Conservation (phyloP, 2,797 vertebrate species). For the Ambastaia sidthimunki region DNA sequence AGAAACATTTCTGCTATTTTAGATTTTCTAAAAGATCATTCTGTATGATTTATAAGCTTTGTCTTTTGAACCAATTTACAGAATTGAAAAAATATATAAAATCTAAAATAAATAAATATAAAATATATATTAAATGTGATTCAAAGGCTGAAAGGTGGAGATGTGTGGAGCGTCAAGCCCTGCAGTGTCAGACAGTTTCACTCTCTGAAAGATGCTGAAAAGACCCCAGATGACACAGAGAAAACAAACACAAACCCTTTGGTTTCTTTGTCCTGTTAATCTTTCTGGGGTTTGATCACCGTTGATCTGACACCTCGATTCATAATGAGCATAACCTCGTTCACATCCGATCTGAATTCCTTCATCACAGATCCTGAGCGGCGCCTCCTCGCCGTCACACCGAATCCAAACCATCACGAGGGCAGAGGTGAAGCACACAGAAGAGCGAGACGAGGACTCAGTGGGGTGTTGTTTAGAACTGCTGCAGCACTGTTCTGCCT, state of each 20-base stretch:
- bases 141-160: too few species aligned
- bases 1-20: too few species aligned
- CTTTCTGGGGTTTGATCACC: conserved; percentile 27
- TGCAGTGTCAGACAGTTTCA: too few species aligned
- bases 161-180: too few species aligned
- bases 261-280: neutral
- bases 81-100: too few species aligned
- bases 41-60: too few species aligned
- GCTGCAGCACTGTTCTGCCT: conserved; percentile 67
- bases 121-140: too few species aligned
- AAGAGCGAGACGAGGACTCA: conserved; percentile 76
- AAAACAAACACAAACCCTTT: neutral
- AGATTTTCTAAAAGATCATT: too few species aligned
- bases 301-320: conserved; percentile 33
- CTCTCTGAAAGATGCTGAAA: too few species aligned
- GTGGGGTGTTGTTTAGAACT: conserved; percentile 48
- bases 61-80: too few species aligned
- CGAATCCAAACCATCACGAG: conserved; percentile 91
- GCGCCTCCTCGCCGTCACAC: conserved; percentile 86
- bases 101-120: too few species aligned
- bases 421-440: conserved; percentile 83
- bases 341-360: conserved; percentile 13
- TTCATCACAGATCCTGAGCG: conserved; percentile 15
- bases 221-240: too few species aligned
- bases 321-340: conserved; percentile 2